Percentiles rank a stretch among this genome's conserved stretches.
Conservation (phyloP, 2,888 invertebrate species). For the Amorpha juglandis region DNA sequence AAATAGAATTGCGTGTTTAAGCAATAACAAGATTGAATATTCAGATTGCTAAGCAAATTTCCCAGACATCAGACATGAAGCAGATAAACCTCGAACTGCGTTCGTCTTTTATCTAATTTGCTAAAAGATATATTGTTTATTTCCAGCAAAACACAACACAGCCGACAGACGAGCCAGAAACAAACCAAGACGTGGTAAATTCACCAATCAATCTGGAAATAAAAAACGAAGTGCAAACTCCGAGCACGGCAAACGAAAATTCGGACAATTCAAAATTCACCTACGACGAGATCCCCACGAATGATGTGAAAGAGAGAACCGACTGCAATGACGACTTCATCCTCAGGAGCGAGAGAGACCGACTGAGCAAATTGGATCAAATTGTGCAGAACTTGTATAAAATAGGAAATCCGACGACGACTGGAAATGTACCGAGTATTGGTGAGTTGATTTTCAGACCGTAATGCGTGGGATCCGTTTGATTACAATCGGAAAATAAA, state of each 20-base stretch:
- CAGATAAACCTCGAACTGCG: not conserved
- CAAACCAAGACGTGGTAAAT: constrained; percentile 44
- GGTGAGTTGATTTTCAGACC: constrained; percentile 38
- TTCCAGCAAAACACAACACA: constrained; percentile 64
- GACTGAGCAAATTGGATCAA: constrained; percentile 76
- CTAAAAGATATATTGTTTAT: not conserved
- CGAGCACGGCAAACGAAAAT: constrained; percentile 52
- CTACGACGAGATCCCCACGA: constrained; percentile 54
- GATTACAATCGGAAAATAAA: not conserved
- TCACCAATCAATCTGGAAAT: constrained; percentile 60
- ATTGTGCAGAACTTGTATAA: constrained; percentile 78
- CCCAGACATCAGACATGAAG: not conserved
- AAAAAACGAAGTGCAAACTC: constrained; percentile 50
- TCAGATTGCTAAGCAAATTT: no score
- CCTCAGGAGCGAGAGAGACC: constrained; percentile 63
- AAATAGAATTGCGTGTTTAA: no score
- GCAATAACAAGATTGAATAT: not conserved
- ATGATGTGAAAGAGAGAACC: constrained; percentile 47
- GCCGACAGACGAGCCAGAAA: constrained; percentile 56
- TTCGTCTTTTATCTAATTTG: not conserved
- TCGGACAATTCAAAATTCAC: constrained; percentile 54
- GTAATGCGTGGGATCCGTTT: constrained; percentile 5
- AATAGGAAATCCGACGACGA: constrained; percentile 60
- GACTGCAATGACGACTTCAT: constrained; percentile 46
- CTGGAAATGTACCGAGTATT: constrained; percentile 51